These are phyloP conservation scores for Hephaestus fuliginosus DNA, from an alignment of 2,797 vertebrate species.

Conservation along the genomic window DNA sequence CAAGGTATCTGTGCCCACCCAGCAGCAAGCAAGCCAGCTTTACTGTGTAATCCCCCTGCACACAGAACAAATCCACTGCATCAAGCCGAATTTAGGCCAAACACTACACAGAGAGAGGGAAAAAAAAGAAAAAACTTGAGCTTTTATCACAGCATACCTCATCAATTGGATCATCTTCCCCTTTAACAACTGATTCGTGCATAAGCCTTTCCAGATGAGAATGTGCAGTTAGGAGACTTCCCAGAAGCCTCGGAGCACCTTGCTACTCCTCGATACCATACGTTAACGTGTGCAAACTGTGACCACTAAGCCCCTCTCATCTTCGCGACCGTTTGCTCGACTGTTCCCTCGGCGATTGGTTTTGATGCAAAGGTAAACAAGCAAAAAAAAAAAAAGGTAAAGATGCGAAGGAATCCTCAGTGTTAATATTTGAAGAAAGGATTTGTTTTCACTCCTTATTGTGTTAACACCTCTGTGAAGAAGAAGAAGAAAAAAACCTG, in stretches of 20 bases:
- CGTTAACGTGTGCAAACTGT: constrained; percentile 59
- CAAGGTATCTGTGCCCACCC: constrained; percentile 84
- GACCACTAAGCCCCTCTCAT: constrained; percentile 56
- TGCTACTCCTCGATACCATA: constrained; percentile 43
- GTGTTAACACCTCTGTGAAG: constrained; percentile 83
- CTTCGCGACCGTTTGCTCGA: constrained; percentile 50
- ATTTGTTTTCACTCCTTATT: constrained; percentile 85
- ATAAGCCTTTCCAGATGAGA: constrained; percentile 80
- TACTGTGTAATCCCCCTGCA: constrained; percentile 82
- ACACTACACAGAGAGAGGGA: constrained; percentile 55
- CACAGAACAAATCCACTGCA: constrained; percentile 84
- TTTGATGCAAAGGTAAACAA: constrained; percentile 44
- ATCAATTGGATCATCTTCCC: constrained; percentile 81
- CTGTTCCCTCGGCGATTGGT: constrained; percentile 49
- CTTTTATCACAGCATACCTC: constrained; percentile 81
- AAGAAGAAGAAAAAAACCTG: constrained; percentile 42
- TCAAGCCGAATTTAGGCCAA: constrained; percentile 84
- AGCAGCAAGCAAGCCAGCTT: constrained; percentile 81
- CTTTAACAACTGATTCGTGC: constrained; percentile 70
- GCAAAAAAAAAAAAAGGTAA: constrained; percentile 18
- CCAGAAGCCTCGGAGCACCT: constrained; percentile 65
- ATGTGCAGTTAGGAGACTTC: constrained; percentile 72
- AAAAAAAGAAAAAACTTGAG: constrained; percentile 39
- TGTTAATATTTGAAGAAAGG: constrained; percentile 72
- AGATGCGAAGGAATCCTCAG: constrained; percentile 86